Base-by-base conservation (phyloP, 2,888 invertebrate species). In the Tryphoninae sp. region DNA sequence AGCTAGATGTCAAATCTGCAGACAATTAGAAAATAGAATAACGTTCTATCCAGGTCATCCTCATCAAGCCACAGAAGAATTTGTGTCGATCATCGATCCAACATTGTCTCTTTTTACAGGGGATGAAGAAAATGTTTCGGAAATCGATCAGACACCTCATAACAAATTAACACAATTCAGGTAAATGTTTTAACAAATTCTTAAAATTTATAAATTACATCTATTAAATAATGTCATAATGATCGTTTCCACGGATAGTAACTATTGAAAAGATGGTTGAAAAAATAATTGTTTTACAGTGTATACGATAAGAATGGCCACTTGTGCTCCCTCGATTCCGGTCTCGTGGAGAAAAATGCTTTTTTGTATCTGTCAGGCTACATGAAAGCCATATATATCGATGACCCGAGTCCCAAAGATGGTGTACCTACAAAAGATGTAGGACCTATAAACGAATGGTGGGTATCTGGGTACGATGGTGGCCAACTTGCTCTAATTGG, bases 401-500 rank as follows among this genome's bases (percentile, higher is more conserved):
- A 96, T 82, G 94, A 95, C 84, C 90, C 95, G 23, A 94, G 94
- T 55, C 93, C 94, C 81, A 95, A 95, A 89, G 95, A 95, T 89
- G 96, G 96, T 65, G 94, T 97, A 55, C 94, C 96, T 2, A 94
- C 95, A 0, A 95, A 95, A 90, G 95, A 96, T 92, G 94, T 96
- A 87, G 97, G 97, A 0, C 97, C 97, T 0, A 96, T 97, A 86
- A 95, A 95, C 90, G 96, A 96, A 92, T 97, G 97, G 97, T 96
- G 94, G 92, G 94, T 96, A 55, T 94, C 96, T 83, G 97, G 97
- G 6, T 97, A 95, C 92, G 97, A 97, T 92, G 96, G 96, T 51
- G 97, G 96, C 42, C 94, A 95, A 85, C 94, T 94, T 86, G 95
- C 96, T 78, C 93, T 96, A 69, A 94, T 97, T 73, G 96, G 96